Evolutionary conservation across 2,888 invertebrate genomes (phyloP).

Genomic region (Tiphia femorata): DNA sequence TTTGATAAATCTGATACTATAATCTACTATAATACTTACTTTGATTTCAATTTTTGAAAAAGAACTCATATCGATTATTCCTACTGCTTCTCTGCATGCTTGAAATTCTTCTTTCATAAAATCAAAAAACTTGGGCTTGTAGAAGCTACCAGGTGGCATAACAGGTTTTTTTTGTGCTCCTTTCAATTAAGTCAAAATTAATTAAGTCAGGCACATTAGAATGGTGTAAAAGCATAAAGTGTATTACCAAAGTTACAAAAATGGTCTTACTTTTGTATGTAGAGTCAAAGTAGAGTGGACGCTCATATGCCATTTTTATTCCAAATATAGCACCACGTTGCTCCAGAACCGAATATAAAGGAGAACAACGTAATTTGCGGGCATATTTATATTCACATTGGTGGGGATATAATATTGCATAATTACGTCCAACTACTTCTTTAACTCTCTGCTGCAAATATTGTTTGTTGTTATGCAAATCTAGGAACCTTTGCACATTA

Average conservation of each 20-base stretch:
- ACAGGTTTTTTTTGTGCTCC: conserved; percentile 70
- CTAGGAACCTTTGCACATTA: conserved; percentile 76
- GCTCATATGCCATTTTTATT: conserved; percentile 79
- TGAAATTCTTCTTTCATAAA: conserved; percentile 79
- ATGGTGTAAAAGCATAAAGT: neutral
- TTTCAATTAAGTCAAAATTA: conserved; percentile 40
- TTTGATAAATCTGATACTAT: neutral
- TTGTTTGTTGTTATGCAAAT: conserved; percentile 76
- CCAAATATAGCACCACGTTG: conserved; percentile 78
- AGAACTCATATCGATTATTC: conserved; percentile 83
- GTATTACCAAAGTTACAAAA: neutral
- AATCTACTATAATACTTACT: conserved; percentile 68
- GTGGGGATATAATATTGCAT: conserved; percentile 72
- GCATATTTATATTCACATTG: conserved; percentile 76
- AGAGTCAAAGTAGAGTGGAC: conserved; percentile 78
- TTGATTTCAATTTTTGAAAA: conserved; percentile 82
- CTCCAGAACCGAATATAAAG: conserved; percentile 77
- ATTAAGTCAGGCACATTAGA: neutral
- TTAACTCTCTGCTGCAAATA: conserved; percentile 75
- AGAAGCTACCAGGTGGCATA: conserved; percentile 76
- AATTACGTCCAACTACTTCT: conserved; percentile 78
- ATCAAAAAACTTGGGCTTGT: conserved; percentile 79
- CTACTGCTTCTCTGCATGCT: conserved; percentile 82
- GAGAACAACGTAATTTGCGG: conserved; percentile 76
- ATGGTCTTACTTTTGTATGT: conserved; percentile 69